Evolutionary conservation across 2,888 invertebrate species (phyloP), one percentile per base, ranked within the genome.

Genomic region (Anthophora plumipes): DNA sequence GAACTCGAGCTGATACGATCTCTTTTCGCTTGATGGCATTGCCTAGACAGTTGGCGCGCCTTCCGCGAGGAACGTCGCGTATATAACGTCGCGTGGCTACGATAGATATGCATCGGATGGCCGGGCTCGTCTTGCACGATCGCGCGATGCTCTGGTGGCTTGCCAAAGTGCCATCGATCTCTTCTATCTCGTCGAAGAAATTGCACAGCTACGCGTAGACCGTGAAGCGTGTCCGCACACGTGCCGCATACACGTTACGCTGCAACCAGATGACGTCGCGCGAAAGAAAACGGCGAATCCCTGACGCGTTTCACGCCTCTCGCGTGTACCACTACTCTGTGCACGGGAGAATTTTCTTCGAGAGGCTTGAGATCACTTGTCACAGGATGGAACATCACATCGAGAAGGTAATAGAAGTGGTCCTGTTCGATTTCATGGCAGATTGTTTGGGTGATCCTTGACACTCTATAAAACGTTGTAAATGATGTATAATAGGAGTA

Each of bases 141-240:
- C 83, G 85, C 82, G 52, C 80, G 84, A 78, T 71, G 73, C 74
- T 78, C 85, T 84, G 89, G 84, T 88, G 77, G 71, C 55, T 78
- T 88, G 90, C 86, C 89, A 89, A 88, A 87, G 82, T 84, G 82
- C 72, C 88, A 88, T 89, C 89, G 89, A 89, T 89, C 87, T 85
- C 69, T 87, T 87, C 82, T 86, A 85, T 77, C 76, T 76, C 81
- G 71, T 31, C 75, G 78, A 81, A 76, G 81, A 78, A 86, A 88
- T 87, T 84, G 80, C 84, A 82, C 73, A 77, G 70, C 55, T 68
- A 79, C 50, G 48, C 48, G 73, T 41, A 17, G 7, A 54, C 68
- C 71, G 68, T 84, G 67, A 55, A 63, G 52, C 66, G 68, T 64
- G 20, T 60, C 60, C 77, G 61, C 66, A 43, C 70, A 20, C 69